Base-by-base conservation (phyloP, 2,113 vertebrate species). In the Muscicapa adusta region DNA sequence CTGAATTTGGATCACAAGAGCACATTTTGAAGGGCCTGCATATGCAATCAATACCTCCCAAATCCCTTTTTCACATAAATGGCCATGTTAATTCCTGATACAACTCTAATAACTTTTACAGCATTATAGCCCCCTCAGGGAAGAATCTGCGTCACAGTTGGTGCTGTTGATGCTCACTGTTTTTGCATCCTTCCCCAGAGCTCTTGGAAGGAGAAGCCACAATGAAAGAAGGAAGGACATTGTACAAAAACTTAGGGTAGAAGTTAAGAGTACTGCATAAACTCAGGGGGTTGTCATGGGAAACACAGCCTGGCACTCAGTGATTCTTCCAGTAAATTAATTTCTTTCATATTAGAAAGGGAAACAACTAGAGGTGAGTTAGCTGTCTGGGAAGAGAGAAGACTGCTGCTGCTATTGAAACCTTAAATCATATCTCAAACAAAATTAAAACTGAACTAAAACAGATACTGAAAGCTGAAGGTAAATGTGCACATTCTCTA, bases 1-100 rank as follows among this genome's bases (percentile, higher is more conserved):
- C 61, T 89, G 62, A 66, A 70, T 95, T 90, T 92, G 70, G 93
- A 95, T 88, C 38, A 87, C 63, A 38, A 33, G 67, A 65, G 23
- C 43, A 71, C 9, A 33, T n/a, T 74, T 54, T 73, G 18, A 51
- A 54, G 22, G 25, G 13, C 7, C 6, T 16, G 24, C 29, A 8
- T 16, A 34, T 31, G 24, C 51, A 57, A 22, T 9, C 60, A 80
- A 43, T 33, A 33, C 22, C 77, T 84, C 26, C 50, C 43, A 57
- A 28, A 61, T 91, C 43, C 20, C 17, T 51, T 74, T 56, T 18
- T 50, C 56, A 62, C 29, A 31, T n/a, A 45, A 53, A 38, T 43
- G 54, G 33, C 31, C 63, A 29, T 34, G 7, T 45, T 72, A 26
- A 20, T 68, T 85, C 40, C 45, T 72, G 8, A 11, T 66, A 29